These are phyloP conservation scores for Drosophila robusta DNA, from an alignment of 2,888 invertebrate genomes.

Conservation along the genomic window DNA sequence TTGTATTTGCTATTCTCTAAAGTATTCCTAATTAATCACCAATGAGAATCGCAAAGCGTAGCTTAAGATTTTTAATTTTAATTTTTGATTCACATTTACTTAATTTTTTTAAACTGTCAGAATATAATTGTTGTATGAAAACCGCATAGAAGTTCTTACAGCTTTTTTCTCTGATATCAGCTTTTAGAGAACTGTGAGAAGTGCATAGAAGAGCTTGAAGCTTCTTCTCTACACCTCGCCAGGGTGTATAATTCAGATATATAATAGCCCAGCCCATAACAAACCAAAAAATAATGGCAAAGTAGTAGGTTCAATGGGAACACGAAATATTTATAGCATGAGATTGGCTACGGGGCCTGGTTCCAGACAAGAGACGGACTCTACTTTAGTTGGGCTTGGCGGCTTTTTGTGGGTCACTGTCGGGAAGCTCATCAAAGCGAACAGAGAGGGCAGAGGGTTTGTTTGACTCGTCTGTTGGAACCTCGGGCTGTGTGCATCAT, in stretches of 20 bases:
- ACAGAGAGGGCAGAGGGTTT: background rate
- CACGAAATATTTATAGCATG: constrained; percentile 50
- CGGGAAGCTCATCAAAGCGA: constrained; percentile 28
- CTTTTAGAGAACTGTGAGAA: background rate
- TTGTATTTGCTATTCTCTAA: too few species aligned
- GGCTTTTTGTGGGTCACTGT: constrained; percentile 66
- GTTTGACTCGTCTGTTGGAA: constrained; percentile 14
- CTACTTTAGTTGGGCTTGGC: constrained; percentile 45
- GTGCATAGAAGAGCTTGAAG: background rate
- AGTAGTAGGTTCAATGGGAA: constrained; percentile 34
- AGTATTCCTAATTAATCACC: too few species aligned
- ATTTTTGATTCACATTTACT: too few species aligned
- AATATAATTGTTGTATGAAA: too few species aligned
- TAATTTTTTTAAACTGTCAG: too few species aligned
- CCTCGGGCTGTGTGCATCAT: constrained; percentile 60
- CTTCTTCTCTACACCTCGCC: background rate
- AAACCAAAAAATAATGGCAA: constrained; percentile 17
- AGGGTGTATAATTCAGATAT: constrained; percentile 3
- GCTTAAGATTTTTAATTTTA: too few species aligned
- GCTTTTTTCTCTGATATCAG: background rate
- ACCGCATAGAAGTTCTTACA: too few species aligned
- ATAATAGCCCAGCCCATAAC: constrained; percentile 24
- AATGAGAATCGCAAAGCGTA: too few species aligned
- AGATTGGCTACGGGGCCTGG: constrained; percentile 43
- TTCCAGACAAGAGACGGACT: constrained; percentile 31